Evolutionary conservation across 1,140 invertebrate species (phyloP), one percentile per base, ranked within the genome.

Genomic region (Anthonomus grandis): DNA sequence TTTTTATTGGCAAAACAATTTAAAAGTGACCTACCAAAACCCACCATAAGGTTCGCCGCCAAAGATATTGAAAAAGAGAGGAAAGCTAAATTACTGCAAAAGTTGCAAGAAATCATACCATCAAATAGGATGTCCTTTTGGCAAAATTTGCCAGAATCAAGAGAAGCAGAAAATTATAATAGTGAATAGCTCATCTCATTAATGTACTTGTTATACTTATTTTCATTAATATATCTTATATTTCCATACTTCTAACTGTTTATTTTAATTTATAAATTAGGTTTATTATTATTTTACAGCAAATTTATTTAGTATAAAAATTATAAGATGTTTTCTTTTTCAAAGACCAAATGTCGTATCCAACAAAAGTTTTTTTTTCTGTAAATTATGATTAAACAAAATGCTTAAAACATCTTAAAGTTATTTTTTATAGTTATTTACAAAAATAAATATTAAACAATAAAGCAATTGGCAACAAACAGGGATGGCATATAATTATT

Each of bases 1-100:
- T 47, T 47, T 24, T n/a, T 47, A 4, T 24, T 27, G 19, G 25
- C 4, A 22, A 47, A 47, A 25, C 1, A n/a, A 2, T 3, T 3
- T 12, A 47, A 23, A 27, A 24, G 18, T 4, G 12, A 23, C 18
- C 45, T 23, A 2, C 45, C 45, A 3, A 23, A 47, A 47, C 5
- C 21, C 4, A 19, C 12, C 9, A 24, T 47, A 19, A 47, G 45
- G 25, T 12, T 12, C 13, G 5, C 25, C n/a, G 2, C 21, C 13
- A 27, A 24, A 24, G 9, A 23, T 24, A 47, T n/a, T 13, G 25
- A 23, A 13, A 3, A 47, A 4, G 21, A 47, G 13, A 24, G 25
- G 12, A 47, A 47, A 47, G 25, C 45, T 19, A 23, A 22, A 47
- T 39, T 39, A 15, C 37, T 39, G 15, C 37, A 39, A 39, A 39